Evolutionary conservation across 1,140 invertebrate genomes (phyloP).

Genomic region (Trachymyrmex septentrionalis): DNA sequence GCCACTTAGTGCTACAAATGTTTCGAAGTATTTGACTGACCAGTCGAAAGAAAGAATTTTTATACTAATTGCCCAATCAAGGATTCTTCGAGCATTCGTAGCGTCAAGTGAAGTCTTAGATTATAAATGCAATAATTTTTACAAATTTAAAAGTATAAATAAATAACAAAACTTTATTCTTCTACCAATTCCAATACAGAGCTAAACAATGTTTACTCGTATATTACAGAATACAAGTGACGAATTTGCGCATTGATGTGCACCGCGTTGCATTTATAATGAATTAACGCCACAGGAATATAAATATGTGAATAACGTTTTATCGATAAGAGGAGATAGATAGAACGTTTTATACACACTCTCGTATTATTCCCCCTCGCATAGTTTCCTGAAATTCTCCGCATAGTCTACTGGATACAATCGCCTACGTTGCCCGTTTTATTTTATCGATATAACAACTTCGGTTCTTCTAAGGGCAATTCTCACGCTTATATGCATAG

Average conservation of each 20-base stretch:
- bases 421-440: conserved; percentile 8
- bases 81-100: too few species aligned
- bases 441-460: conserved; percentile 40
- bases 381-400: background rate
- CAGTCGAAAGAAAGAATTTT: too few species aligned
- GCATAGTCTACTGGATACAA: background rate
- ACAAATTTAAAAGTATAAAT: background rate
- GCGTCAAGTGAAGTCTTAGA: background rate
- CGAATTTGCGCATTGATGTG: background rate
- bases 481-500: conserved; percentile 42
- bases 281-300: background rate
- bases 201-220: background rate
- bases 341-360: background rate
- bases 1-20: too few species aligned
- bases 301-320: background rate
- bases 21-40: too few species aligned
- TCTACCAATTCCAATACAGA: background rate
- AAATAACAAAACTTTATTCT: background rate
- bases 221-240: background rate
- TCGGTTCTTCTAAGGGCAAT: conserved; percentile 6
- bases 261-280: background rate
- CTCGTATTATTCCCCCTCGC: conserved; percentile 2
- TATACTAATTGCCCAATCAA: too few species aligned
- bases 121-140: background rate
- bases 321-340: background rate